Conservation (phyloP, 2,888 invertebrate species). For the Synergus itoensis region DNA sequence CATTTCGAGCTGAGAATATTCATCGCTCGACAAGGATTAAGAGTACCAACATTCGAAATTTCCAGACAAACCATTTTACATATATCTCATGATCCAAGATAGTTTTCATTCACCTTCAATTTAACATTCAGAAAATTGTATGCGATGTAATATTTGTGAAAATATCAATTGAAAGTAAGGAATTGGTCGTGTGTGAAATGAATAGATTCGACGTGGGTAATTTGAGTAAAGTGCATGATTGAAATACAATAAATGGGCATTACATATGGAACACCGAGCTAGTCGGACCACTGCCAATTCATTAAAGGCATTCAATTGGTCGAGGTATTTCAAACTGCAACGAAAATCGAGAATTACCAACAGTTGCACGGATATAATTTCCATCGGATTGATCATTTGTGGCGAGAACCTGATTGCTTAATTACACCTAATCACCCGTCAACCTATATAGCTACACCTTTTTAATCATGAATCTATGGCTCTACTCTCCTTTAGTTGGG, state of each 20-base stretch:
- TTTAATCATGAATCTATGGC: not conserved
- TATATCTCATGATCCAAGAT: conserved; percentile 1
- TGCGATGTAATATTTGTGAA: not conserved
- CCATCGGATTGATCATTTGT: conserved; percentile 63
- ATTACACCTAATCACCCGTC: conserved; percentile 53
- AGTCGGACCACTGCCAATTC: conserved; percentile 48
- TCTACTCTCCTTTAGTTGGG: not conserved
- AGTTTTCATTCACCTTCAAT: not conserved
- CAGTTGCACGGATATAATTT: conserved; percentile 30
- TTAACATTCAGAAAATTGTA: not conserved
- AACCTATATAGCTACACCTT: not conserved
- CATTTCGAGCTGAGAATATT: conserved; percentile 43
- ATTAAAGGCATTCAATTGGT: conserved; percentile 57
- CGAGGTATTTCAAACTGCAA: conserved; percentile 31
- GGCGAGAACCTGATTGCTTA: conserved; percentile 54
- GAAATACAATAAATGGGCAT: conserved; percentile 58
- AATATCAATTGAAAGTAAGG: conserved; percentile 28
- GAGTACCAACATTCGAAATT: conserved; percentile 35
- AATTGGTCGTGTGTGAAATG: conserved; percentile 30
- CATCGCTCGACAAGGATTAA: conserved; percentile 43
- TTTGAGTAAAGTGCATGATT: conserved; percentile 54
- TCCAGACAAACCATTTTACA: conserved; percentile 26
- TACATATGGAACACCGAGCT: conserved; percentile 49
- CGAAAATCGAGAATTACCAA: conserved; percentile 34
- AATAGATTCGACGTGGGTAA: conserved; percentile 50